Conservation (phyloP, 2,888 invertebrate genomes). For the Ceriagrion tenellum region DNA sequence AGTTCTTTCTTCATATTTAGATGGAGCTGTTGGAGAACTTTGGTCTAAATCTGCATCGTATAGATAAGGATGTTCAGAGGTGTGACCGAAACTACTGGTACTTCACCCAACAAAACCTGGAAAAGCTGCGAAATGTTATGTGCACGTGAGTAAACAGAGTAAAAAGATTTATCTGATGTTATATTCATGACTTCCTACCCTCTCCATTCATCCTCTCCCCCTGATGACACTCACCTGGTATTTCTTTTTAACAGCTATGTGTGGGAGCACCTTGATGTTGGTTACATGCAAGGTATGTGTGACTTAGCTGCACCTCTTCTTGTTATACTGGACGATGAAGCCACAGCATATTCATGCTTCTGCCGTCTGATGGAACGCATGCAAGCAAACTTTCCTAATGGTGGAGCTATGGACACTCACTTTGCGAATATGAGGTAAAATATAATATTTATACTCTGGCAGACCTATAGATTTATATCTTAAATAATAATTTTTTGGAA, state of each 20-base stretch:
- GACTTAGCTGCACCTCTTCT: slow-evolving; percentile 95
- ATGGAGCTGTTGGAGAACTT: slow-evolving; percentile 91
- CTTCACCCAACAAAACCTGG: slow-evolving; percentile 91
- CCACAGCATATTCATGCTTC: slow-evolving; percentile 94
- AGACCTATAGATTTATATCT: neutral
- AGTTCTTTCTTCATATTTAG: slow-evolving; percentile 79
- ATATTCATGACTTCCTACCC: no score
- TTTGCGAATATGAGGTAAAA: slow-evolving; percentile 94
- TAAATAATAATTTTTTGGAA: neutral
- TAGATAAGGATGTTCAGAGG: slow-evolving; percentile 97
- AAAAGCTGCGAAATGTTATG: slow-evolving; percentile 96
- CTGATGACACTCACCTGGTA: neutral
- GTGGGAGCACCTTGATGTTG: slow-evolving; percentile 95
- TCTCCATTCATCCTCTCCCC: neutral
- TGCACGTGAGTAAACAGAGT: slow-evolving; percentile 88
- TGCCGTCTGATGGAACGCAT: slow-evolving; percentile 94
- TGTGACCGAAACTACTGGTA: slow-evolving; percentile 97
- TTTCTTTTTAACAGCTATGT: slow-evolving; percentile 87
- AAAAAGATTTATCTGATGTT: neutral
- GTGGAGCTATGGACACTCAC: slow-evolving; percentile 96
- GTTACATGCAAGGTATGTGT: slow-evolving; percentile 99
- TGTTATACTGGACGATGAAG: slow-evolving; percentile 95
- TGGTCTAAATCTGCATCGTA: slow-evolving; percentile 94
- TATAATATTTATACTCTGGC: neutral
- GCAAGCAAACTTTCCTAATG: slow-evolving; percentile 94